These are phyloP conservation scores for Cephalotes varians DNA, from an alignment of 2,888 invertebrate genomes.

Conservation along the genomic window DNA sequence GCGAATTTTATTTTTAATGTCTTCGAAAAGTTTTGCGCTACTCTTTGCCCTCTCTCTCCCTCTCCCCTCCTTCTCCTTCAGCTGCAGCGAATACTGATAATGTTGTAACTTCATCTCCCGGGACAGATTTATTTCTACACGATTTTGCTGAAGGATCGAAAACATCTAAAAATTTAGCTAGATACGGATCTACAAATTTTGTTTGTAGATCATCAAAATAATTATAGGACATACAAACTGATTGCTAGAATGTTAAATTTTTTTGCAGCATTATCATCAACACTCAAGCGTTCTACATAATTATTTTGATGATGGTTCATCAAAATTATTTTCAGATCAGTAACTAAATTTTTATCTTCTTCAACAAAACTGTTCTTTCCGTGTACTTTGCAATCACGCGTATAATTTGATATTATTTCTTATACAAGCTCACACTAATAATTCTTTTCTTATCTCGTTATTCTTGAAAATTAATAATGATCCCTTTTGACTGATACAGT, in stretches of 20 bases:
- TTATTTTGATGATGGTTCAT: no score
- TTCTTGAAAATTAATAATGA: conserved; percentile 13
- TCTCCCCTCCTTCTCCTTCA: not conserved
- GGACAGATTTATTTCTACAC: conserved; percentile 9
- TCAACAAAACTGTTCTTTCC: no score
- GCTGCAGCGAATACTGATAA: conserved; percentile 15
- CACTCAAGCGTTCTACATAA: no score
- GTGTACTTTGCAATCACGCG: not conserved
- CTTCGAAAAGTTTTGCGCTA: not conserved
- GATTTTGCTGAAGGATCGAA: no score
- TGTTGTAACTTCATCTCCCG: not conserved
- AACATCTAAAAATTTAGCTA: no score
- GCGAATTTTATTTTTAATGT: conserved; percentile 41
- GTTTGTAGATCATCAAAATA: no score
- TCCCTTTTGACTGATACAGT: not conserved
- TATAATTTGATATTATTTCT: conserved; percentile 9
- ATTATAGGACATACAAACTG: no score
- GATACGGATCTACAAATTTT: no score
- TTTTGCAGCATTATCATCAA: no score
- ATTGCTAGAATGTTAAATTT: no score
- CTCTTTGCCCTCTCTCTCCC: not conserved
- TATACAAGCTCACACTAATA: not conserved
- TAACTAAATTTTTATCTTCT: no score
- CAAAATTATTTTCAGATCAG: no score
- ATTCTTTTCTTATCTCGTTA: conserved; percentile 13